A percentile compares a stretch with the other conserved stretches of the same genome.
Evolutionary conservation across 2,797 vertebrate species (phyloP).

Genomic region (Carapus acus): DNA sequence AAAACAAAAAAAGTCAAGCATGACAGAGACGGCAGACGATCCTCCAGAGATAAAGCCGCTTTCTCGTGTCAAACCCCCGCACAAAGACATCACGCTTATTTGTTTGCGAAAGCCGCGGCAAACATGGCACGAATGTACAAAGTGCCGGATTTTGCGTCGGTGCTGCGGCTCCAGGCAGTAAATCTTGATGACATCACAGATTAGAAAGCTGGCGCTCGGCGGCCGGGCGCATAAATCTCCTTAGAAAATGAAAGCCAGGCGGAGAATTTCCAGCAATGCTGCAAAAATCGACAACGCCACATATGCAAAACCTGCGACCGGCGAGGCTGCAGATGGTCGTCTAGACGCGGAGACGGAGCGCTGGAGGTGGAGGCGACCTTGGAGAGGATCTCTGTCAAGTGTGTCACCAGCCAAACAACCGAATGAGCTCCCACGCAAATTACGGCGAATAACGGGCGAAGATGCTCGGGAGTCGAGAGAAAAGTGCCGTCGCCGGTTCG

Average conservation of each 20-base stretch:
- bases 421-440: no score
- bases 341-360: no score
- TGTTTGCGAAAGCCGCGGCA: slow-evolving; percentile 27
- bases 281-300: slow-evolving; percentile 14
- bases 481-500: no score
- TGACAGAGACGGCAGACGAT: slow-evolving; percentile 35
- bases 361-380: no score
- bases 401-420: no score
- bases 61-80: slow-evolving; percentile 28
- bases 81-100: slow-evolving; percentile 29
- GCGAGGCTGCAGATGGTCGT: slow-evolving; percentile 14
- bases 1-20: slow-evolving; percentile 35
- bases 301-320: slow-evolving; percentile 14
- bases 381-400: no score
- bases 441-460: no score
- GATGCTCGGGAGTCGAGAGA: no score
- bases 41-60: slow-evolving; percentile 34
- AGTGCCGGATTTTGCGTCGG: slow-evolving; percentile 38
- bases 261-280: slow-evolving; percentile 34
- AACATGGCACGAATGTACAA: slow-evolving; percentile 28
- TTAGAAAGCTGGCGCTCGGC: slow-evolving; percentile 39
- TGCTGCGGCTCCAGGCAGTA: slow-evolving; percentile 44
- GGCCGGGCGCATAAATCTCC: slow-evolving; percentile 51
- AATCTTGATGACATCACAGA: slow-evolving; percentile 58
- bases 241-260: slow-evolving; percentile 38